Evolutionary conservation across 2,797 vertebrate species (phyloP).

Genomic region (Sarcophilus harrisii): DNA sequence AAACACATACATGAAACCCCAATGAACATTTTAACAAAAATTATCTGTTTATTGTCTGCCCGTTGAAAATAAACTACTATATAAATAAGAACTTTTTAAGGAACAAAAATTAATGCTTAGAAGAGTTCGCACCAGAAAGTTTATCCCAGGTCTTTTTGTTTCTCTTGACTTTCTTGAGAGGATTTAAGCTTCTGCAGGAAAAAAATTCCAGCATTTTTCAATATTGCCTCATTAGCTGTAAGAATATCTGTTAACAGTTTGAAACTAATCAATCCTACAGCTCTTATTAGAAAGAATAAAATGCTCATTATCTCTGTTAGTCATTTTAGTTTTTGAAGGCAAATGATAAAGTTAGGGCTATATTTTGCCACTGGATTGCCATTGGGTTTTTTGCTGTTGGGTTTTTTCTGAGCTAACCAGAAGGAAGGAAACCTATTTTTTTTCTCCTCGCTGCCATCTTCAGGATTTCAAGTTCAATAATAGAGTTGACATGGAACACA

Average conservation of each 20-base stretch:
- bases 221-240: conserved; percentile 51
- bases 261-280: conserved; percentile 62
- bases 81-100: conserved; percentile 64
- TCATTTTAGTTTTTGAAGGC: conserved; percentile 57
- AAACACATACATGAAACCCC: conserved; percentile 40
- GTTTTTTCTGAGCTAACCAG: not conserved
- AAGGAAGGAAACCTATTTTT: conserved; percentile 6
- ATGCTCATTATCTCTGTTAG: conserved; percentile 59
- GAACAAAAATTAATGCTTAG: conserved; percentile 36
- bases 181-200: conserved; percentile 58
- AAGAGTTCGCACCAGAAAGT: conserved; percentile 3
- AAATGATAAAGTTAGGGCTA: conserved; percentile 39
- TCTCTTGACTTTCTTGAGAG: conserved; percentile 38
- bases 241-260: conserved; percentile 58
- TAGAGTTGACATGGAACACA: conserved; percentile 52
- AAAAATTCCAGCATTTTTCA: conserved; percentile 40
- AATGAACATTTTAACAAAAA: conserved; percentile 58
- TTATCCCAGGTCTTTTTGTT: conserved; percentile 9
- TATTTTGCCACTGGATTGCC: not conserved
- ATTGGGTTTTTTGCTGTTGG: conserved; percentile 11
- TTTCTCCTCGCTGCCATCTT: conserved; percentile 18
- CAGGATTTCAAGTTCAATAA: conserved; percentile 49
- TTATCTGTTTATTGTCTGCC: conserved; percentile 52
- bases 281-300: conserved; percentile 56
- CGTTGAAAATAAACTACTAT: conserved; percentile 31